Base-by-base conservation (phyloP, 1,140 invertebrate species). In the Drosophila lini region DNA sequence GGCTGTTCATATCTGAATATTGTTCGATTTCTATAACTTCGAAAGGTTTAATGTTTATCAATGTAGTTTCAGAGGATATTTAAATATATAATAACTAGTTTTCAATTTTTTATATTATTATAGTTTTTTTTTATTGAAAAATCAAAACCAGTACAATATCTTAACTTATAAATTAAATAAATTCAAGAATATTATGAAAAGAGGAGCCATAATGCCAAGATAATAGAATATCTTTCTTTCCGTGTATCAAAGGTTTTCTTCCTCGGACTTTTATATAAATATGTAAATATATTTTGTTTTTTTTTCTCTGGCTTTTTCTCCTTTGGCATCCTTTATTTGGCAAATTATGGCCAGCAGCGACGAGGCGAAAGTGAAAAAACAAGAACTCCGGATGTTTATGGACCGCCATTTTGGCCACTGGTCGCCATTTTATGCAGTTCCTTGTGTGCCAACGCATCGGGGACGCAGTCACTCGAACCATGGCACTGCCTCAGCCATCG, bases 401-500 rank as follows among this genome's bases (percentile, higher is more conserved):
- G 76, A 78, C 61, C 59, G 56, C 84, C 80, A 88, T 83, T 89
- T 88, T 80, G 80, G 76, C 84, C 80, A 78, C 73, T 84, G 81
- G 77, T 58, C 77, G 80, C 80, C 77, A 83, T 83, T 89, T 74
- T 80, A 89, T 88, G 84, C 83, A 88, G 78, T 83, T 86, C 52
- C 81, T 84, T 73, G 74, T 79, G 56, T 79, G 79, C 60, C 78
- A 65, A 55, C 83, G 70, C 81, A 81, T 73, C 48, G 61, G 52
- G 76, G 73, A 56, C 65, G 60, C 41, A 25, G 55, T 34, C 25
- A 60, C 36, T 53, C 52, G 52, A 38, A 22, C 52, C 34, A 48
- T 19, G 4, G 28, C 15, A 22, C 32, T 38, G 50, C 50, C 50
- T 22, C 50, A 31, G 58, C 38, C 61, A 70, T 44, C 64, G 53